Evolutionary conservation across 2,113 vertebrate genomes (phyloP), one percentile per base, ranked within the genome.

Genomic region (Amazona vittata): DNA sequence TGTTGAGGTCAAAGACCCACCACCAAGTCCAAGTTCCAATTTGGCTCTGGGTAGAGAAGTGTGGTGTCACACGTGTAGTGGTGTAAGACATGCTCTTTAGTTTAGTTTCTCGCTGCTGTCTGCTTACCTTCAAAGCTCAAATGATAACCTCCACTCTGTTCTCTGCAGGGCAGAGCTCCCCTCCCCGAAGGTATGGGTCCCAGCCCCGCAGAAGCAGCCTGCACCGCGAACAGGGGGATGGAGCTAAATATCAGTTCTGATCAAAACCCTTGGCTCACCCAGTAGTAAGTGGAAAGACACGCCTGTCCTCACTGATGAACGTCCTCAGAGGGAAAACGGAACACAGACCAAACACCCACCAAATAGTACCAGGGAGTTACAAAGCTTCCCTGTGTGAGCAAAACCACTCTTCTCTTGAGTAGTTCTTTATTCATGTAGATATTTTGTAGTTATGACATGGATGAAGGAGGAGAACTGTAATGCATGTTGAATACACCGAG

Each of bases 241-340:
- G 93, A 92, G 10, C 65, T 85, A 12, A 91, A 94, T 39, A 31
- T 21, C n/a, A 53, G 20, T 41, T 95, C 94, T 44, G 87, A 92
- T 15, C 90, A 96, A 86, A 98, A 94, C 28, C 86, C 93, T 44
- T 98, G 97, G 96, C 86, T 97, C 26, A 46, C 71, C 11, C 95
- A 86, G 20, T 93, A 95, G 9, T 94, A 93, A 49, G 5, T 26
- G 50, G 86, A 95, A 80, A 88, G 80, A 39, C 68, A 37, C 47
- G 31, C 39, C 90, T 96, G 37, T 92, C 53, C 71, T 95, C 90
- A 81, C 60, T 17, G 59, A 89, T 55, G 96, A 70, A 24, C 6
- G 1, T 75, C 63, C 78, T 95, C 84, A 96, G 64, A 64, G 89
- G 70, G 43, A 89, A 97, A 93, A 91, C 8, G 70, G 68, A 86